These are phyloP conservation scores for Harpagoxenus sublaevis DNA, from an alignment of 2,888 invertebrate genomes.

Conservation along the genomic window DNA sequence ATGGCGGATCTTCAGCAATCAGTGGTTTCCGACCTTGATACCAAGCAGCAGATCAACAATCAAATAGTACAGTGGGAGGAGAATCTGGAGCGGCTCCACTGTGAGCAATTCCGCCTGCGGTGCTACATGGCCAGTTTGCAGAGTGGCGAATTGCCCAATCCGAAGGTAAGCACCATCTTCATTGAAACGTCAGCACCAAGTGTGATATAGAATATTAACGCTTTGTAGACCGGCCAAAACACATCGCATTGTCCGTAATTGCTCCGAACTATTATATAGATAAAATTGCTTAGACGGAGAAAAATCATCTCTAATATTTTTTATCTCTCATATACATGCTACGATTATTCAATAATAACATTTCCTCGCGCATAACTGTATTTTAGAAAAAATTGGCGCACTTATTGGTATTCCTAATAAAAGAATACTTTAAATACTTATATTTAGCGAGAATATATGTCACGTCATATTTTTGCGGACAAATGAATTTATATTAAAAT, in stretches of 20 bases:
- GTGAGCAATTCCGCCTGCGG: slow-evolving; percentile 97
- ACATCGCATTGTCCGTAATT: too few relatives aligned
- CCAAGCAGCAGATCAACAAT: slow-evolving; percentile 95
- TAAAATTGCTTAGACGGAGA: neutral
- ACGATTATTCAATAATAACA: neutral
- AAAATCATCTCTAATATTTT: neutral
- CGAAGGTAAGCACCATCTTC: slow-evolving; percentile 91
- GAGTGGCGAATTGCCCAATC: slow-evolving; percentile 98
- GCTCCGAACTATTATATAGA: neutral
- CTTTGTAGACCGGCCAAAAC: neutral
- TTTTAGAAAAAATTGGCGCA: neutral
- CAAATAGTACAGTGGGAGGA: slow-evolving; percentile 99
- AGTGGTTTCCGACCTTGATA: slow-evolving; percentile 97
- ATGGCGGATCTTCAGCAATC: slow-evolving; percentile 99
- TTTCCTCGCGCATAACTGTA: neutral
- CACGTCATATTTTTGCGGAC: neutral
- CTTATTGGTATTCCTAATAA: neutral
- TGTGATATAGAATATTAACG: slow-evolving; percentile 25
- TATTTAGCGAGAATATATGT: neutral
- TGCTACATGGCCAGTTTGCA: slow-evolving; percentile 99
- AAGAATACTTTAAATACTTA: slow-evolving; percentile 5
- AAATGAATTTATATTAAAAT: slow-evolving; percentile 5
- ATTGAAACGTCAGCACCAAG: slow-evolving; percentile 15
- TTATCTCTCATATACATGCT: neutral
- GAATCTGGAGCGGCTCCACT: slow-evolving; percentile 97